phyloP scores from a whole-genome alignment of 2,888 invertebrate species.

The Nesidiocoris tenuis region DNA sequence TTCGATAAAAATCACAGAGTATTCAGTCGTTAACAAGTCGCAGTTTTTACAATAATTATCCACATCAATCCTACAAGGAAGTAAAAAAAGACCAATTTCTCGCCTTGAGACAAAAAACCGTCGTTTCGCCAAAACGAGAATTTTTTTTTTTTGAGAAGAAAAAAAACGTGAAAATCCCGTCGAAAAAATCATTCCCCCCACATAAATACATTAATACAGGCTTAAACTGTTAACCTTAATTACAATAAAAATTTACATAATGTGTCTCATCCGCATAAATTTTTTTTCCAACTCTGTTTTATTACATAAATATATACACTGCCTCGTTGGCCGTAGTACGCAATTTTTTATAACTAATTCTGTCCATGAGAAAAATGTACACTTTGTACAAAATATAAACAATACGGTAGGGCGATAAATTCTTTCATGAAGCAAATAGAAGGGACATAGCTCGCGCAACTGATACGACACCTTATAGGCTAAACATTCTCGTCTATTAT shows the following conservation, averaged over 20 bases:
- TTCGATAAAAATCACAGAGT: slow-evolving; percentile 47
- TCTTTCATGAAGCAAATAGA: slow-evolving; percentile 43
- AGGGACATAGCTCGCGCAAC: slow-evolving; percentile 47
- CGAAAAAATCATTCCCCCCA: slow-evolving; percentile 11
- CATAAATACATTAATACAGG: slow-evolving; percentile 13
- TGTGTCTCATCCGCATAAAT: neutral
- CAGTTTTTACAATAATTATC: slow-evolving; percentile 11
- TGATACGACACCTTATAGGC: slow-evolving; percentile 48
- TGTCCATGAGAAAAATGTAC: slow-evolving; percentile 32
- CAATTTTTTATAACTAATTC: neutral
- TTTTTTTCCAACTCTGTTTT: neutral
- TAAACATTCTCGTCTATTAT: slow-evolving; percentile 44
- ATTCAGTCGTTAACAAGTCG: slow-evolving; percentile 46
- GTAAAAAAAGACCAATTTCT: slow-evolving; percentile 30
- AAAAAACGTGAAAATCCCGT: slow-evolving; percentile 1
- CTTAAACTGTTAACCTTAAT: slow-evolving; percentile 1
- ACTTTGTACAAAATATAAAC: slow-evolving; percentile 41
- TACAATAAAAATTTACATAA: slow-evolving; percentile 31
- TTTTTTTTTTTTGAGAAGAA: neutral
- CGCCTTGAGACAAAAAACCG: slow-evolving; percentile 5
- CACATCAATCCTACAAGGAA: slow-evolving; percentile 34
- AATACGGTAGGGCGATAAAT: slow-evolving; percentile 36
- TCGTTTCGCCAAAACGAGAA: neutral
- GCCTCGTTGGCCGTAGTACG: neutral
- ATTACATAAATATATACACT: neutral